Conservation (phyloP, 2,113 vertebrate species). For the Condylura cristata region DNA sequence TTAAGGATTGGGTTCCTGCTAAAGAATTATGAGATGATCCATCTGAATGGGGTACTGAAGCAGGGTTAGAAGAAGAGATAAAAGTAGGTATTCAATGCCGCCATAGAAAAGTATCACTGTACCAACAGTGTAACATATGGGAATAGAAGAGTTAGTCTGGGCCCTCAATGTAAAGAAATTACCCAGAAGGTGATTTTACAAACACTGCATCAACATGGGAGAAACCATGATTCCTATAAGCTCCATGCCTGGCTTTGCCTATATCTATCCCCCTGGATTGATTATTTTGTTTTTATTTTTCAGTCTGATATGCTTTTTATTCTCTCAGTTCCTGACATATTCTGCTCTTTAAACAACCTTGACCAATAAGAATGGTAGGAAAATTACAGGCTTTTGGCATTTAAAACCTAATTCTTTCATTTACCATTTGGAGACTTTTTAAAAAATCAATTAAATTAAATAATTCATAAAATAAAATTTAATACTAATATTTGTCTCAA, state of each 20-base stretch:
- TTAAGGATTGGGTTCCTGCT: background rate
- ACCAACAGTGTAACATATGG: background rate
- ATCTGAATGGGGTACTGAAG: background rate
- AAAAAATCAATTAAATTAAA: background rate
- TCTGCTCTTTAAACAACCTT: background rate
- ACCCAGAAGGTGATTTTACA: background rate
- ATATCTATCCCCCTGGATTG: background rate
- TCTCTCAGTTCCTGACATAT: background rate
- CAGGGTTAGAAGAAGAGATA: background rate
- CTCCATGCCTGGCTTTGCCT: background rate
- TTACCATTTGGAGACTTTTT: background rate
- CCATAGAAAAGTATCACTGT: background rate
- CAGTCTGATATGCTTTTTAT: background rate
- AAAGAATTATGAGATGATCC: background rate
- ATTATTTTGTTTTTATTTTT: background rate
- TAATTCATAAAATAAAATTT: no score
- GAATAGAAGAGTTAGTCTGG: background rate
- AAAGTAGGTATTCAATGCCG: background rate
- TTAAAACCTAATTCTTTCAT: background rate
- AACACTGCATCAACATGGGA: background rate
- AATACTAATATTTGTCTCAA: constrained; percentile 3
- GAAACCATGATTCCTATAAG: background rate
- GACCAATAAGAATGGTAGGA: background rate
- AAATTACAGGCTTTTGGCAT: background rate
- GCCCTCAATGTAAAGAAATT: background rate